Base-by-base conservation (phyloP, 1,140 invertebrate species). In the Brachionus plicatilis region DNA sequence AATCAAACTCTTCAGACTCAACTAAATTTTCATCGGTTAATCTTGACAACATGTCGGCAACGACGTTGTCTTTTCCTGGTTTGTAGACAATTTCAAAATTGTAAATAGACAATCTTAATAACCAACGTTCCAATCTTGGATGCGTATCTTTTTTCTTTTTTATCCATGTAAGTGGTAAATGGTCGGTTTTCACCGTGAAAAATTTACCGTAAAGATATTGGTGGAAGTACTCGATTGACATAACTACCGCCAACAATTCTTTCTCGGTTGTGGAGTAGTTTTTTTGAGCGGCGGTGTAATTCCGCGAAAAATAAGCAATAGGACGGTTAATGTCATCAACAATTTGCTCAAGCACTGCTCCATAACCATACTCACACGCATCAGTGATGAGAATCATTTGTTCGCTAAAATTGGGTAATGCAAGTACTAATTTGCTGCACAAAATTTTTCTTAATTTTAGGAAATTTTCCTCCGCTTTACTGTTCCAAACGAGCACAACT, bases 171-270 rank as follows among this genome's bases (percentile, higher is more conserved):
- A 92, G 82, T 0, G 91, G 89, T 76, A 90, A 89, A 79, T 91
- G 90, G 84, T 92, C 90, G 1, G 90, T 92, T n/a, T 87, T 85
- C 5, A 92, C 82, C 5, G 85, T 89, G 85, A 91, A 91, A 47
- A 88, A 72, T 14, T 88, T 79, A 2, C 90, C 90, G 83, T 87
- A 89, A 9, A 91, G 56, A 83, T 88, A 90, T 56, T 89, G 66
- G 60, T 90, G 87, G 85, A 91, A 90, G 72, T 86, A 87, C 65
- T 88, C 80, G 11, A 90, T 86, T 4, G 85, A 89, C 86, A 86
- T 91, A 8, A 91, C 90, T 11, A 89, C 84, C 14, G 87, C 89
- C 12, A 88, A 79, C 41, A 75, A 85, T 85, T 90, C 88, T 68
- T 86, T 87, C 84, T 91, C 89, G 11, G 86, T 87, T 0, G 87